Conservation (phyloP, 2,797 vertebrate genomes). For the Oceanodroma leucorhoa region DNA sequence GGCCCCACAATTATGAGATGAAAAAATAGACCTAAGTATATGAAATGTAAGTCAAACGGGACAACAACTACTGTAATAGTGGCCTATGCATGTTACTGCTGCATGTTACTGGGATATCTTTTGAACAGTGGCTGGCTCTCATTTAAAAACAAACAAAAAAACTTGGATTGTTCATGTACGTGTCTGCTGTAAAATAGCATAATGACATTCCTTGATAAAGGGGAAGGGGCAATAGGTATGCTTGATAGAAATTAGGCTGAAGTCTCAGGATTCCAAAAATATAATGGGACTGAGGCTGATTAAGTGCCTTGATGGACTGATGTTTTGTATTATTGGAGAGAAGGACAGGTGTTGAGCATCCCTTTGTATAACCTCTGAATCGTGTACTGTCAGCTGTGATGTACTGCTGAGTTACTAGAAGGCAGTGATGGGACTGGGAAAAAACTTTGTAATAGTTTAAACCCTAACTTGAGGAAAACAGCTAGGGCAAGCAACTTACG, state of each 20-base stretch:
- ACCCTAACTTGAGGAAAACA: not conserved
- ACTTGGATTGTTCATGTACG: rapidly evolving
- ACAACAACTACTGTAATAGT: not conserved
- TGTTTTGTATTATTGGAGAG: not conserved
- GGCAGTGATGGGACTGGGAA: not conserved
- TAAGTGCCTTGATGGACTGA: not conserved
- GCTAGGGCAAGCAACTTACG: not conserved
- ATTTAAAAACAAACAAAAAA: not conserved
- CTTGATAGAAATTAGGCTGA: not conserved
- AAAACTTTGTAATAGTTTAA: not conserved
- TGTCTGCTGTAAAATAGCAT: not conserved
- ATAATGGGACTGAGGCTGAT: not conserved
- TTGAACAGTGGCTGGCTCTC: not conserved
- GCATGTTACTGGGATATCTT: not conserved
- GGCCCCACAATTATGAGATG: not conserved
- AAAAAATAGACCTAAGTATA: not conserved
- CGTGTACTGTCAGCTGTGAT: not conserved
- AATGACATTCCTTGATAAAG: not conserved
- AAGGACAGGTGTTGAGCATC: not conserved
- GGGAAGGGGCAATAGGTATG: not conserved
- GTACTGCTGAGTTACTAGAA: not conserved
- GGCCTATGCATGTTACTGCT: not conserved
- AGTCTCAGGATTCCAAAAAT: not conserved
- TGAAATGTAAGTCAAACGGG: not conserved
- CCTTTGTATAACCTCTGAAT: not conserved